Conservation (phyloP, 2,113 vertebrate genomes). For the Dicrurus megarhynchus region DNA sequence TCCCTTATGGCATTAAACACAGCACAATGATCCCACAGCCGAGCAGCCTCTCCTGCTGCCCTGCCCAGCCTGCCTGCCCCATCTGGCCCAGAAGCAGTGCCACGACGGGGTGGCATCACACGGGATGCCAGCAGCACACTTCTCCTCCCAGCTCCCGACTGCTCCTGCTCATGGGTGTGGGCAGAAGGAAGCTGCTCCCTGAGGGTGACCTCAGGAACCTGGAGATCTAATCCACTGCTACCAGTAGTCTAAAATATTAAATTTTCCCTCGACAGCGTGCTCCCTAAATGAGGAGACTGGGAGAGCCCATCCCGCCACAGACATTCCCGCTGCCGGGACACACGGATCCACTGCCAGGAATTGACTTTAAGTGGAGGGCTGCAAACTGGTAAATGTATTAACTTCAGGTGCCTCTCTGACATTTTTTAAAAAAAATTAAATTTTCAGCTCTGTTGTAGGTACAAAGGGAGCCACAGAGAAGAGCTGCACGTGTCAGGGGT, state of each 20-base stretch:
- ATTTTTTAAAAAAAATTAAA: neutral
- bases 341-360: neutral
- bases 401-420: neutral
- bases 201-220: neutral
- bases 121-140: neutral
- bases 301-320: neutral
- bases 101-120: fast-evolving
- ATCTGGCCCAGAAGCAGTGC: fast-evolving
- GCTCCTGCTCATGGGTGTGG: neutral
- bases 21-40: neutral
- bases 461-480: neutral
- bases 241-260: neutral
- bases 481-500: constrained; percentile 45
- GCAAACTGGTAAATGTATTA: constrained; percentile 32
- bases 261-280: neutral
- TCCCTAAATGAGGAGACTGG: neutral
- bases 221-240: neutral
- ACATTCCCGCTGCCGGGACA: neutral
- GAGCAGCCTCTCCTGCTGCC: neutral
- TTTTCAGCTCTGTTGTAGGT: neutral
- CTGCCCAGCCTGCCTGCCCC: neutral
- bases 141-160: neutral
- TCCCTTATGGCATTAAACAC: neutral
- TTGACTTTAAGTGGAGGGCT: neutral
- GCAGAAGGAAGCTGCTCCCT: neutral